Conservation (phyloP, 2,797 vertebrate species). For the Pseudocheirus occidentalis region DNA sequence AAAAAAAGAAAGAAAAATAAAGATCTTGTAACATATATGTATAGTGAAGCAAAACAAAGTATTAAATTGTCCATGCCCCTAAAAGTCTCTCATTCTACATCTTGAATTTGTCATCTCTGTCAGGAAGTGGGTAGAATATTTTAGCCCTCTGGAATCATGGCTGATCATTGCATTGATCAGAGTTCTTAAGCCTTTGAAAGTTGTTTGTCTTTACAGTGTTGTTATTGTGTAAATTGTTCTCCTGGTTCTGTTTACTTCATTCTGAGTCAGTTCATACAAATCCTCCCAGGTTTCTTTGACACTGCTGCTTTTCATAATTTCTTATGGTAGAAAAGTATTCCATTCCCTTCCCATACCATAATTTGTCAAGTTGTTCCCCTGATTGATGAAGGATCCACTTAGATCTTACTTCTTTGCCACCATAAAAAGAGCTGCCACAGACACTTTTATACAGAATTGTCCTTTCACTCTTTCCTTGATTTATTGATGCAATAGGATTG, state of each 20-base stretch:
- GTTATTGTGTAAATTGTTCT: neutral
- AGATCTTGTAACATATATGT: neutral
- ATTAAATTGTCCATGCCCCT: neutral
- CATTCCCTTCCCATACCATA: neutral
- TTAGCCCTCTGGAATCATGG: neutral
- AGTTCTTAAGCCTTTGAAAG: neutral
- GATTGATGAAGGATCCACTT: neutral
- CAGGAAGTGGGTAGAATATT: neutral
- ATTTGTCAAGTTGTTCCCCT: neutral
- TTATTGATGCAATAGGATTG: too few relatives aligned
- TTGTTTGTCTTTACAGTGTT: neutral
- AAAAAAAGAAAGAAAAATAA: neutral
- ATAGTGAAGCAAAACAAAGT: conserved; percentile 44
- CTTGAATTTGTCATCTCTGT: neutral
- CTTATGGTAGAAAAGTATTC: neutral
- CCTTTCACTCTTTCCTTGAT: too few relatives aligned
- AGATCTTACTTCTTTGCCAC: neutral
- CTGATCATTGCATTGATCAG: neutral
- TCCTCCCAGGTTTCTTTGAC: neutral
- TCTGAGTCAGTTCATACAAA: neutral
- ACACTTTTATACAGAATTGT: neutral
- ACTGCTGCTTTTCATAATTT: neutral
- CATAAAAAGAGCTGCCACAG: neutral
- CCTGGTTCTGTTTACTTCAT: neutral
- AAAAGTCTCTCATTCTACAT: neutral